Evolutionary conservation across 2,797 vertebrate genomes (phyloP), one percentile per base, ranked within the genome.

Genomic region (Ptychadena robeensis): DNA sequence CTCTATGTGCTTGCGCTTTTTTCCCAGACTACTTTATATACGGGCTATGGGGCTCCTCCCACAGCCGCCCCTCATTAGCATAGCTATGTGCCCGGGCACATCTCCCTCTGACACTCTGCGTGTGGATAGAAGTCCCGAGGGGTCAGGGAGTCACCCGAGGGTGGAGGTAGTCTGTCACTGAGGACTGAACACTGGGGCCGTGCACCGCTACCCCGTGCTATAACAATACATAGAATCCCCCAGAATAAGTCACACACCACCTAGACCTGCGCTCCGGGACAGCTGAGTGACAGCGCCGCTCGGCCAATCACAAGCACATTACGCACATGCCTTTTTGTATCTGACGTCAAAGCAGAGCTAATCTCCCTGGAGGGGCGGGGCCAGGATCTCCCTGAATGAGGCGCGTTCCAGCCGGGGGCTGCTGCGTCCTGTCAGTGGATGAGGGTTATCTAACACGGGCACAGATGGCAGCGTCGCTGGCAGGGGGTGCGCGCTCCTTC

Each of bases 21-120:
- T 94, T 91, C 92, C 32, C 76, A 90, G 90, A 61, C 32, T 93
- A 91, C 92, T 93, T 94, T 94, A 92, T 95, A 95, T 93, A 95
- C 88, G 89, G 90, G 92, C 90, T 90, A 94, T 90, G 90, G 91
- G 86, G 89, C 87, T 87, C 83, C 87, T 91, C 90, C 87, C 92
- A 93, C 93, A 91, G 95, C 96, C 97, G 91, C 96, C 96, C 95
- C 90, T 92, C 92, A 95, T 95, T 92, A 94, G 93, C 95, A 95
- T 95, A 92, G 92, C 92, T 86, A 87, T 2, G 88, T 76, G 78
- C 59, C 48, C 71, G 66, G 72, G 65, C 76, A 61, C 59, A 63
- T 32, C 82, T 25, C 38, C 8, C n/a, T 1, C 9, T 5, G 32
- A 4, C 22, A 27, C 5, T n/a, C 2, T 6, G 57, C n/a, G n/a